These are phyloP conservation scores for Halcyon malimbica DNA, from an alignment of 2,113 vertebrate species.

Conservation along the genomic window DNA sequence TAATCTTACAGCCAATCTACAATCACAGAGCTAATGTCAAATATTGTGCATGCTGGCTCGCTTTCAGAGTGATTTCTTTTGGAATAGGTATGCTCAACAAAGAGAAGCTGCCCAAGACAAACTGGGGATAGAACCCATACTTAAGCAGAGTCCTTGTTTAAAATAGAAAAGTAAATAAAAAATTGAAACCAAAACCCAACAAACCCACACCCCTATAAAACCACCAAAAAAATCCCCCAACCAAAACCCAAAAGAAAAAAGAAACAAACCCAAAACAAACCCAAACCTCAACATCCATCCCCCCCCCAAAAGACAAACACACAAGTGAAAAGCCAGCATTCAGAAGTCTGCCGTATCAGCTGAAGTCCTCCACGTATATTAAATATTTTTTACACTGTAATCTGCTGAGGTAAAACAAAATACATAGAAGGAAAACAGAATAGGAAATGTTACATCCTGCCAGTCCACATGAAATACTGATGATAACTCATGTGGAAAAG, in stretches of 20 bases:
- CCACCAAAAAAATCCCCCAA: neutral
- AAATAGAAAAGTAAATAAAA: neutral
- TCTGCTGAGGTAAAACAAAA: neutral
- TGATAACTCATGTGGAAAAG: constrained; percentile 41
- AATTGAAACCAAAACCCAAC: neutral
- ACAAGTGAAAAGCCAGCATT: neutral
- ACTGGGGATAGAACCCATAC: neutral
- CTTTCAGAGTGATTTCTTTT: neutral
- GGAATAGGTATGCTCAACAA: accelerated
- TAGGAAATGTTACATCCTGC: neutral
- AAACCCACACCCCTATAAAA: neutral
- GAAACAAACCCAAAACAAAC: no score
- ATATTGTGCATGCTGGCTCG: neutral
- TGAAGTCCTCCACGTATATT: neutral
- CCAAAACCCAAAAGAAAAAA: neutral
- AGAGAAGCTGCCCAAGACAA: neutral
- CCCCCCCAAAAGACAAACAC: neutral
- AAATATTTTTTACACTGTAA: neutral
- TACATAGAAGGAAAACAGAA: neutral
- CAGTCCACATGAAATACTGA: neutral
- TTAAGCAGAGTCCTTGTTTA: neutral
- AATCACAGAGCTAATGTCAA: neutral
- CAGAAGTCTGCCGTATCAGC: neutral
- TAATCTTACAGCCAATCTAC: neutral
- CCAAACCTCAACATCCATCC: no score